phyloP scores from a whole-genome alignment of 1,140 invertebrate genomes.

The Drosophila kepulauana region DNA sequence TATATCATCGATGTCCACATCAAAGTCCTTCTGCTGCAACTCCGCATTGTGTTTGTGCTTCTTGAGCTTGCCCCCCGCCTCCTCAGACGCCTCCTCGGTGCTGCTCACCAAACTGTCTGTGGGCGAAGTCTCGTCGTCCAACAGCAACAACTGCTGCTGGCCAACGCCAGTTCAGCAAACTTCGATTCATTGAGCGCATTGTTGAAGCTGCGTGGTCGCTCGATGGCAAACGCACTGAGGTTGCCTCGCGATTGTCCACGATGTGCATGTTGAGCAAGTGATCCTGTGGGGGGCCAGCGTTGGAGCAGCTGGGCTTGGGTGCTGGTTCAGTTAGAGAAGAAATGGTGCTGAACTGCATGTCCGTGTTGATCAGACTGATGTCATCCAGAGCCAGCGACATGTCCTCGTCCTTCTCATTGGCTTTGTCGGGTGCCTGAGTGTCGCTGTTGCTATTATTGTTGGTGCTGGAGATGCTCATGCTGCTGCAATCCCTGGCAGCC shows the following conservation, averaged over 20 bases:
- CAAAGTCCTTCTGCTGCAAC: slow-evolving; percentile 80
- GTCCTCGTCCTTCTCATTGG: slow-evolving; percentile 50
- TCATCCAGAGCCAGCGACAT: slow-evolving; percentile 73
- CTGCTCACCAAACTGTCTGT: slow-evolving; percentile 91
- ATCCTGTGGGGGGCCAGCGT: slow-evolving; percentile 35
- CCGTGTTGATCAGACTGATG: slow-evolving; percentile 69
- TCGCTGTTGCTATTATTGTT: slow-evolving; percentile 86
- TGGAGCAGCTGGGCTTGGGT: slow-evolving; percentile 31
- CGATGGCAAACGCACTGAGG: slow-evolving; percentile 17
- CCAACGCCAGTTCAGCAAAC: slow-evolving; percentile 90
- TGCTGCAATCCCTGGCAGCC: slow-evolving; percentile 87
- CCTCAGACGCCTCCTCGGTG: slow-evolving; percentile 87
- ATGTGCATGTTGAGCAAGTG: slow-evolving; percentile 67
- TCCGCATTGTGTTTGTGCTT: slow-evolving; percentile 81
- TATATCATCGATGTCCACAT: slow-evolving; percentile 78
- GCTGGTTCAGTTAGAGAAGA: slow-evolving; percentile 75
- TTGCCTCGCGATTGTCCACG: slow-evolving; percentile 65
- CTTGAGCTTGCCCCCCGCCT: slow-evolving; percentile 84
- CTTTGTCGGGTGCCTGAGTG: slow-evolving; percentile 61
- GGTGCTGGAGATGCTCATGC: slow-evolving; percentile 86
- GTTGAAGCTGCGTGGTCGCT: slow-evolving; percentile 86
- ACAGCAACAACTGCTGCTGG: slow-evolving; percentile 88
- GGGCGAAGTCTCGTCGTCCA: slow-evolving; percentile 92
- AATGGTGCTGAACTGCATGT: slow-evolving; percentile 77
- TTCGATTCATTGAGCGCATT: slow-evolving; percentile 88